Evolutionary conservation across 2,888 invertebrate species (phyloP), one percentile per base, ranked within the genome.

Genomic region (Gymnosoma rotundatum): DNA sequence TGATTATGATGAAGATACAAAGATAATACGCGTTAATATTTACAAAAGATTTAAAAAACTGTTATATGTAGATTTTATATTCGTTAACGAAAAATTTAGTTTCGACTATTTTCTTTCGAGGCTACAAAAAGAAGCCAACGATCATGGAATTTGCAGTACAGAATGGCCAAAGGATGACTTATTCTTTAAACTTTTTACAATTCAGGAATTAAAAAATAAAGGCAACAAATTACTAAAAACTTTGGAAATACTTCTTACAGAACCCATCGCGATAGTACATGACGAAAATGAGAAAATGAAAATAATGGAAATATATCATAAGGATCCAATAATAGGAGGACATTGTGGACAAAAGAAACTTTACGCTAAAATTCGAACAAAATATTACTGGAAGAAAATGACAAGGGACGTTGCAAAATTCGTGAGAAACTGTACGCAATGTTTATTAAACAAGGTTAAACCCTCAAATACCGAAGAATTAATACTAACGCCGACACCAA

Each of bases 361-460:
- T 20, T 50, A 45, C 45, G 50, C 64, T 16, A 64, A 64, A 21
- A 12, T 48, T 16, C 25, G 64, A 45, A 64, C 64, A 64, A 64
- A 45, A 48, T 64, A 25, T 64, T 25, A 64, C 14, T 48, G 21
- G 64, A 21, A 25, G 18, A 25, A 25, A 18, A 45, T 50, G 64
- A 45, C 64, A 7, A 32, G n/a, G 14, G 48, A 38, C 12, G 12
- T 38, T 38, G 38, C 38, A 8, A 38, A 38, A 38, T 38, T 38
- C 38, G 38, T 38, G 9, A 38, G 12, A 38, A 38, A 38, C 12
- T 38, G 38, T 38, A 8, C 38, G 8, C 9, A 38, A 38, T 12
- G 38, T 38, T 10, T 8, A 10, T 38, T 38, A 12, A 48, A 48
- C 16, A 48, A 48, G 14, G 14, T 16, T 14, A 48, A 16, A 48